Evolutionary conservation across 2,797 vertebrate genomes (phyloP), one percentile per base, ranked within the genome.

Genomic region (Tympanoctomys barrerae): DNA sequence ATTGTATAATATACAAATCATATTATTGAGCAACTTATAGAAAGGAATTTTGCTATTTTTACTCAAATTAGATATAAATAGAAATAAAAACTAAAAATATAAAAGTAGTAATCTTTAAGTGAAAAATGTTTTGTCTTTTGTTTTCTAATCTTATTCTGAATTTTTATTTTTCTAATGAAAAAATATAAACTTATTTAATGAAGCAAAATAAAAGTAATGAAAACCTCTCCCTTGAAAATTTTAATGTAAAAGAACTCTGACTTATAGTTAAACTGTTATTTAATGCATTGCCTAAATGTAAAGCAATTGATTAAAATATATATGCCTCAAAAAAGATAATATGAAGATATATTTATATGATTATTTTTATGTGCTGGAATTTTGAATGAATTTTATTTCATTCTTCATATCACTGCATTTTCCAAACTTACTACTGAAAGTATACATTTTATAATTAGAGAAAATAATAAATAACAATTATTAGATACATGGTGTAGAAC

Each of bases 151-250:
- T 54, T 80, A 80, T 87, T 71, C 54, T 84, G 2, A 68, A 71
- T 64, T 71, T 93, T 61, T 64, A 36, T 70, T 84, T 78, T 66
- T 70, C 42, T 26, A 46, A 75, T 28, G 46, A 75, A 87, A 5
- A 33, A 6, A 16, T 57, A n/a, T 28, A 46, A 24, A n/a, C 2
- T 86, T 82, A 14, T 26, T 26, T 39, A 73, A 94, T 90, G 82
- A 90, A 90, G 52, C 87, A 59, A 89, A 94, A 62, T 31, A 46
- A 89, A 54, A 75, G 54, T 33, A n/a, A 83, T 54, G n/a, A 42
- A 91, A 57, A 2, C 10, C 2, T 11, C 1, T 90, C 16, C n/a
- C 79, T 88, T 92, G 33, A 64, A 94, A 95, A 88, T 22, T 61
- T 12, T 77, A 75, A 88, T 42, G 81, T 71, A 68, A 84, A 52